Evolutionary conservation across 1,140 invertebrate genomes (phyloP).

Genomic region (Ips nitidus): DNA sequence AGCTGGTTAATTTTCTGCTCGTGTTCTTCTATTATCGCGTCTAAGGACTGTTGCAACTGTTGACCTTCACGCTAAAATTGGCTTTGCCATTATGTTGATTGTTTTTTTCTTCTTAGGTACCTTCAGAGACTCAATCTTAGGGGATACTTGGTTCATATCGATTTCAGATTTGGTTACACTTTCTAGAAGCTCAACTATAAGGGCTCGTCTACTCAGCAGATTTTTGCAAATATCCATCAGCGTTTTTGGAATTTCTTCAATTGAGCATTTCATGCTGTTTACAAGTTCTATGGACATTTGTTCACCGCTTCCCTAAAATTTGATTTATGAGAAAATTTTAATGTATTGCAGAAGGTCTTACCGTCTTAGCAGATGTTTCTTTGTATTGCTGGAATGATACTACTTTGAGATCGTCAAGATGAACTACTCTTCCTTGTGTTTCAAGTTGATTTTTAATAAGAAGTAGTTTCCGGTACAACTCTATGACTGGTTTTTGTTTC

Average conservation of each 20-base stretch:
- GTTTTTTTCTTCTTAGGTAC: background rate
- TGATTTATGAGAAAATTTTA: background rate
- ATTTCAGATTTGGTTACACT: constrained; percentile 39
- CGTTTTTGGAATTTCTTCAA: constrained; percentile 42
- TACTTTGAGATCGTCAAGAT: constrained; percentile 39
- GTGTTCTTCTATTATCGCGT: constrained; percentile 36
- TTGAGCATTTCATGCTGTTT: constrained; percentile 40
- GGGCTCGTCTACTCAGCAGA: constrained; percentile 35
- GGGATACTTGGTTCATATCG: constrained; percentile 32
- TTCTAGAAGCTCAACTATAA: constrained; percentile 42
- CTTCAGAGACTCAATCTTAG: constrained; percentile 40
- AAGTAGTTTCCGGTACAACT: constrained; percentile 42
- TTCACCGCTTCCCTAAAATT: constrained; percentile 33
- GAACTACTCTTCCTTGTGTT: constrained; percentile 42
- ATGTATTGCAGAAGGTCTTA: background rate
- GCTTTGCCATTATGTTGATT: background rate
- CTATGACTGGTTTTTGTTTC: constrained; percentile 46
- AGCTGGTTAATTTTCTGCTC: constrained; percentile 41
- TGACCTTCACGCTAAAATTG: constrained; percentile 31
- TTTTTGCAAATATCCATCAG: constrained; percentile 42
- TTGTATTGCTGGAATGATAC: constrained; percentile 4
- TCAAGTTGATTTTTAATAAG: constrained; percentile 47
- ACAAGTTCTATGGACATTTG: constrained; percentile 37
- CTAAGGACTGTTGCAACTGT: constrained; percentile 38
- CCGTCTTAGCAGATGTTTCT: background rate